Evolutionary conservation across 2,888 invertebrate genomes (phyloP).

Genomic region (Platycheirus rosarum): DNA sequence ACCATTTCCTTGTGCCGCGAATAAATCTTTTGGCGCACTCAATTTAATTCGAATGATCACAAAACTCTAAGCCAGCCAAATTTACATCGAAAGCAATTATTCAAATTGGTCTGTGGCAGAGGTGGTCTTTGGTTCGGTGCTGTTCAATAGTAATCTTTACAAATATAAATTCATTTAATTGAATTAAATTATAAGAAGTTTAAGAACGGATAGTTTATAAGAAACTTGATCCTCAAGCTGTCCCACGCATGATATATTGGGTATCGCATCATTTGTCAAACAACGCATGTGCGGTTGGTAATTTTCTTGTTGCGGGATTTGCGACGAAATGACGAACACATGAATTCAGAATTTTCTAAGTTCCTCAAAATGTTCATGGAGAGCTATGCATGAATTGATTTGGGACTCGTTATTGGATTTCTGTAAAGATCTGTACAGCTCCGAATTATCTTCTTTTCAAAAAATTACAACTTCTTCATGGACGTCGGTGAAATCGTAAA

Average conservation of each 20-base stretch:
- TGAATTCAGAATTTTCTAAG: too few species aligned
- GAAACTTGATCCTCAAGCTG: background rate
- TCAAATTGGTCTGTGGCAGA: constrained; percentile 11
- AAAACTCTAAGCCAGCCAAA: constrained; percentile 13
- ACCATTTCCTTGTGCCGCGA: constrained; percentile 12
- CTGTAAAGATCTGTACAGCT: too few species aligned
- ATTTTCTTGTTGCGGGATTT: too few species aligned
- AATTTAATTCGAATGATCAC: constrained; percentile 2
- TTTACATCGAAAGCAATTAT: constrained; percentile 1
- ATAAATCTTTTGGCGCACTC: constrained; percentile 2
- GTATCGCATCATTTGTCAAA: background rate
- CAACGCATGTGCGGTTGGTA: too few species aligned
- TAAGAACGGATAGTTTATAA: background rate
- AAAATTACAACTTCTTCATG: too few species aligned
- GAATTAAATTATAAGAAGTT: constrained; percentile 3
- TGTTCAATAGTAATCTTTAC: constrained; percentile 10
- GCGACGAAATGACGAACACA: too few species aligned
- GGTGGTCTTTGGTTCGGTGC: background rate
- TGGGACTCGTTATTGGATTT: too few species aligned
- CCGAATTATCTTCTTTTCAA: too few species aligned
- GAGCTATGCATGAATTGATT: too few species aligned
- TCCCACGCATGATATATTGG: constrained; percentile 6
- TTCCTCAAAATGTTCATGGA: too few species aligned
- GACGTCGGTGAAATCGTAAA: too few species aligned
- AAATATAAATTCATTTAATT: constrained; percentile 5